A percentile compares a stretch with the other conserved stretches of the same genome.
These are phyloP conservation scores for Tragelaphus imberbis DNA, from an alignment of 2,113 vertebrate species.

Conservation along the genomic window DNA sequence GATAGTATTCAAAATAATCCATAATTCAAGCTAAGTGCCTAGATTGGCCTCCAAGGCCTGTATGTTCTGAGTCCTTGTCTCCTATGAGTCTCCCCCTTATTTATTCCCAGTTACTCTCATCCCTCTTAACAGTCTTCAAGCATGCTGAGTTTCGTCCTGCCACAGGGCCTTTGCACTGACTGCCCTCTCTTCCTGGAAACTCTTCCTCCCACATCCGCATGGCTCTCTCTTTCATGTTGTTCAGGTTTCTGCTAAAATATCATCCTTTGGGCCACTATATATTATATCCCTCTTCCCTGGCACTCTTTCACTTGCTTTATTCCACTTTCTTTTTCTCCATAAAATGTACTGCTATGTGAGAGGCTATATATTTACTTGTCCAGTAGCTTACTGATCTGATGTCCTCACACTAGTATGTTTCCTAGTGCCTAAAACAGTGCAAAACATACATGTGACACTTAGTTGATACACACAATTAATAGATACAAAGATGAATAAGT, in stretches of 20 bases:
- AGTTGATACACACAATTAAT: not conserved
- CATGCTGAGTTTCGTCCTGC: not conserved
- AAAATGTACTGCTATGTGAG: not conserved
- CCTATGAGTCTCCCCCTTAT: not conserved
- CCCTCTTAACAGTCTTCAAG: not conserved
- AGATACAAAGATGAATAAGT: not conserved
- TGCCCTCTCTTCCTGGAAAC: not conserved
- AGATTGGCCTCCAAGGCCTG: not conserved
- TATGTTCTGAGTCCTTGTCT: not conserved
- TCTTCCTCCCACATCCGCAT: not conserved
- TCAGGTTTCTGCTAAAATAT: not conserved
- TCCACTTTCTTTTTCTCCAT: not conserved
- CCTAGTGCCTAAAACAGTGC: not conserved
- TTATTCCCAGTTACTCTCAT: not conserved
- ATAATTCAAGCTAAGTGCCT: not conserved
- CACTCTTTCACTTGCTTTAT: not conserved
- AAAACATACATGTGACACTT: not conserved
- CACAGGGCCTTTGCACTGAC: not conserved
- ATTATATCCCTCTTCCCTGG: not conserved
- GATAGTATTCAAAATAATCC: not conserved
- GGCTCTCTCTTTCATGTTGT: not conserved
- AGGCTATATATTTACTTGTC: not conserved
- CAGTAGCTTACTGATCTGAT: not conserved
- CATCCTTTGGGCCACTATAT: not conserved
- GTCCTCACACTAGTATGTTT: not conserved